phyloP scores from a whole-genome alignment of 1,140 invertebrate genomes.

The Lucilia sericata region DNA sequence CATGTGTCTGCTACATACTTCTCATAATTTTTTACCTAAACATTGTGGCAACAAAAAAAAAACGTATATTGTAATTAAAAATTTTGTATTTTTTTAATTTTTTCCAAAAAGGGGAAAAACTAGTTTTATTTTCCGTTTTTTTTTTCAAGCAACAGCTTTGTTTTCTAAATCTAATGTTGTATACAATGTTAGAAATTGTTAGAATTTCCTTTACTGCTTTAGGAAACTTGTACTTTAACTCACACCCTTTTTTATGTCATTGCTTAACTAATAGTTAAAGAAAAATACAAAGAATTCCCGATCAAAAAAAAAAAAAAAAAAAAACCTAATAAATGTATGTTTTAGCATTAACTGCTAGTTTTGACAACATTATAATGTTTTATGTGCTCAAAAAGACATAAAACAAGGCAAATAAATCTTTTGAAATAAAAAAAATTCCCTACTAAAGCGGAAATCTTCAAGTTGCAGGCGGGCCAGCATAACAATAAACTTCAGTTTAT shows the following conservation, averaged over 20 bases:
- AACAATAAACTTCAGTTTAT: too few relatives aligned
- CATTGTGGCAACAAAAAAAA: neutral
- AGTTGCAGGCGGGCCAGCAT: neutral
- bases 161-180: neutral
- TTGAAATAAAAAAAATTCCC: too few relatives aligned
- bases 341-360: neutral
- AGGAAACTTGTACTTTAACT: neutral
- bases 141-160: too few relatives aligned
- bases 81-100: too few relatives aligned
- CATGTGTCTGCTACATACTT: neutral
- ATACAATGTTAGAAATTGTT: neutral
- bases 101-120: neutral
- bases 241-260: neutral
- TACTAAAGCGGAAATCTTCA: neutral
- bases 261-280: too few relatives aligned
- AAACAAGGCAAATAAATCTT: neutral
- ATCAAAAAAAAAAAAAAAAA: neutral
- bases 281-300: too few relatives aligned
- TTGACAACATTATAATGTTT: neutral
- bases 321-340: neutral
- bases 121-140: neutral
- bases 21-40: neutral
- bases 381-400: neutral
- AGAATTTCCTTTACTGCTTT: neutral
- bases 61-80: neutral